Evolutionary conservation across 2,888 invertebrate genomes (phyloP).

Genomic region (Limnephilus marmoratus): DNA sequence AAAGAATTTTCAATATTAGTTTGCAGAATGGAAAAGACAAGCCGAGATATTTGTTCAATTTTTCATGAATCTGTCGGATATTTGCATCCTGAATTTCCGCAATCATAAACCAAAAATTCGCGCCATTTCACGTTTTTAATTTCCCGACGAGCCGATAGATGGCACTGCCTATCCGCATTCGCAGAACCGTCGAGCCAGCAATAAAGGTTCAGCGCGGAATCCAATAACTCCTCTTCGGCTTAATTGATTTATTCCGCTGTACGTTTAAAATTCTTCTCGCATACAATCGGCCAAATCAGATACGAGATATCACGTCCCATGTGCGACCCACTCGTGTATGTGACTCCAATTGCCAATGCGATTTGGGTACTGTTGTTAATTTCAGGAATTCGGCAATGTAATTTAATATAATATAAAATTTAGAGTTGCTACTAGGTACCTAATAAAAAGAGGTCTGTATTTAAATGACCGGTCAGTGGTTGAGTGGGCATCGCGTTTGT

Average conservation of each 20-base stretch:
- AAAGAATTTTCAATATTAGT: too few relatives aligned
- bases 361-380: neutral
- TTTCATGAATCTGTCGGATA: neutral
- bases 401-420: neutral
- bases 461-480: too few relatives aligned
- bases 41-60: neutral
- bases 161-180: neutral
- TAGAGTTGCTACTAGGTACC: neutral
- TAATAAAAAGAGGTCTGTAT: neutral
- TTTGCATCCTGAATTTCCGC: neutral
- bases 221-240: constrained; percentile 33
- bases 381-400: neutral
- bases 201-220: constrained; percentile 17
- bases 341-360: neutral
- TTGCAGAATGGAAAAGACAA: neutral
- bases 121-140: neutral
- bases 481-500: too few relatives aligned
- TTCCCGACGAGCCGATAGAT: neutral
- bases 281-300: constrained; percentile 44
- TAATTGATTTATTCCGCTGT: constrained; percentile 40
- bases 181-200: neutral
- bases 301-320: neutral
- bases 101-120: neutral
- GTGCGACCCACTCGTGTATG: neutral
- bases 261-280: constrained; percentile 31